Percentiles rank a stretch among this genome's conserved stretches.
Evolutionary conservation across 2,888 invertebrate genomes (phyloP).

Genomic region (Folsomia manolachei): DNA sequence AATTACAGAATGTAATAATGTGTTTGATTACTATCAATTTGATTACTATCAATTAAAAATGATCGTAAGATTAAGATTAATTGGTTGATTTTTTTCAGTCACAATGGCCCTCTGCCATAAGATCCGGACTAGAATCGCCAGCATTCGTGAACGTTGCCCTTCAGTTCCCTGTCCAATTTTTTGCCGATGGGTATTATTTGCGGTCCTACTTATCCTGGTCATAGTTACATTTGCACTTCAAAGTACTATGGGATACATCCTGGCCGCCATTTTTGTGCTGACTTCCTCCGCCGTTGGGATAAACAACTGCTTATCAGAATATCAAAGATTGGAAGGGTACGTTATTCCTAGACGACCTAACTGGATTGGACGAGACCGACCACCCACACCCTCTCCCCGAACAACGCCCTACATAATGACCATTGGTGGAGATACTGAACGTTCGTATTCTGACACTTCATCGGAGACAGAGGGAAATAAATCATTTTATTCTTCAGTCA

Average conservation of each 20-base stretch:
- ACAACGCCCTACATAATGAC: background rate
- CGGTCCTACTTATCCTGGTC: background rate
- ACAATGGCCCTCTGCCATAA: background rate
- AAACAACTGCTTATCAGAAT: slow-evolving; percentile 1
- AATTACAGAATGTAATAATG: no score
- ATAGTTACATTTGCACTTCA: background rate
- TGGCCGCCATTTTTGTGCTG: background rate
- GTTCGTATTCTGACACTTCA: background rate
- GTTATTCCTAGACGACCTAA: background rate
- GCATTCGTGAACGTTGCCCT: background rate
- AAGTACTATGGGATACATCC: background rate
- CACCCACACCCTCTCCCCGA: background rate
- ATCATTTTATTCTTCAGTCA: no score
- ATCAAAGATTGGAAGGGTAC: background rate
- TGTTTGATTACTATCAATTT: no score
- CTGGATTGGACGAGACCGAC: background rate
- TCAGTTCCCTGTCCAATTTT: background rate
- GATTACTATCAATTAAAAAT: no score
- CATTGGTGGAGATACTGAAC: slow-evolving; percentile 6
- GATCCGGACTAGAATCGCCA: background rate
- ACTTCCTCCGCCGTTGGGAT: background rate
- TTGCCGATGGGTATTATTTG: slow-evolving; percentile 5
- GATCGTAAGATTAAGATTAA: no score
- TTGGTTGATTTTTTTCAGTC: no score
- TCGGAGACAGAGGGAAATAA: background rate